A percentile compares a stretch with the other conserved stretches of the same genome.
Evolutionary conservation across 30 jellyfish, hydroid and myxozoan genomes (phyloP).

Genomic region (Calvadosia cruxmelitensis): DNA sequence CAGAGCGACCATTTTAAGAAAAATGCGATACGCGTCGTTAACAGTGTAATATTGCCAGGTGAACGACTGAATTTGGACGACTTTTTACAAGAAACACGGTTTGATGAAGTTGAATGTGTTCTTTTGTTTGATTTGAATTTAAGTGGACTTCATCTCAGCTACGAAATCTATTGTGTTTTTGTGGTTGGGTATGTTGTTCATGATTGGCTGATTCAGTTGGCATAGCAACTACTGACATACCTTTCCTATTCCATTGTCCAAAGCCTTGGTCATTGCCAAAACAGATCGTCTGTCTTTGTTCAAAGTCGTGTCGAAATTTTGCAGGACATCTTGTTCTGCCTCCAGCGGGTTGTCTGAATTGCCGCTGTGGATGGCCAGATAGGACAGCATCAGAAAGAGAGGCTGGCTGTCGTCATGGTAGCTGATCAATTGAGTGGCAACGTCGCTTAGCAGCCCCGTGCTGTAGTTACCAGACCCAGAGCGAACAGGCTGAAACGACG

Average conservation of each 20-base stretch:
- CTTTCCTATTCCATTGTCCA: slow-evolving; percentile 50
- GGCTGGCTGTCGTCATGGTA: slow-evolving; percentile 31
- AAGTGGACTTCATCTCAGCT: too few relatives aligned
- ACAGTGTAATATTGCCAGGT: too few relatives aligned
- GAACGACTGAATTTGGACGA: too few relatives aligned
- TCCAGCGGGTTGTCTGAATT: slow-evolving; percentile 40
- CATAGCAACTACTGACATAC: slow-evolving; percentile 14
- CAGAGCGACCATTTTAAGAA: too few relatives aligned
- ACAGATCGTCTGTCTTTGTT: background rate
- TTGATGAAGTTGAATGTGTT: too few relatives aligned
- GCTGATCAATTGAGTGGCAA: slow-evolving; percentile 24
- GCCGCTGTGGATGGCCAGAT: slow-evolving; percentile 59
- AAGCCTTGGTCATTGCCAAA: slow-evolving; percentile 39
- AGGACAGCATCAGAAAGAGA: slow-evolving; percentile 37
- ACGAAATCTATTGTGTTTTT: too few relatives aligned
- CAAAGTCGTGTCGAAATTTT: slow-evolving; percentile 10
- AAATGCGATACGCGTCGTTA: too few relatives aligned
- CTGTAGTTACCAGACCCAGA: slow-evolving; percentile 54
- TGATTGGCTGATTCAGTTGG: too few relatives aligned
- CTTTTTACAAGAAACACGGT: too few relatives aligned
- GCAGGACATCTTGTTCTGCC: slow-evolving; percentile 46
- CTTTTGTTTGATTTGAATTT: too few relatives aligned
- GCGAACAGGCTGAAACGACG: slow-evolving; percentile 44
- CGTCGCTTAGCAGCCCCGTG: slow-evolving; percentile 47
- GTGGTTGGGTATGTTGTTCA: too few relatives aligned